phyloP scores from a whole-genome alignment of 1,140 invertebrate species.

The Bicyclus anynana region DNA sequence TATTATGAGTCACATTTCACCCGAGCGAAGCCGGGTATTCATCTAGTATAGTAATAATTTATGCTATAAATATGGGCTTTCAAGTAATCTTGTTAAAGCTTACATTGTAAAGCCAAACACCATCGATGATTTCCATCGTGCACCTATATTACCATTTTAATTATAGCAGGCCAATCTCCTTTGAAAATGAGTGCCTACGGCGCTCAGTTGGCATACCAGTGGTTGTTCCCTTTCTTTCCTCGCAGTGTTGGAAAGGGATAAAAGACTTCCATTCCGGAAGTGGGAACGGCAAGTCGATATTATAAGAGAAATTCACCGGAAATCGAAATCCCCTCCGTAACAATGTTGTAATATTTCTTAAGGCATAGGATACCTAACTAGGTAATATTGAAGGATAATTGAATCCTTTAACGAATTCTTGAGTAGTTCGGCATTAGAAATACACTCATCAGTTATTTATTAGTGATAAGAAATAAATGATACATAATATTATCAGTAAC shows the following conservation, averaged over 20 bases:
- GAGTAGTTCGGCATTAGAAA: too few species aligned
- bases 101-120: too few species aligned
- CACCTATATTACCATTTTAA: slow-evolving; percentile 1
- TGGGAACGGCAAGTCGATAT: slow-evolving; percentile 36
- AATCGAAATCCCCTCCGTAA: slow-evolving; percentile 31
- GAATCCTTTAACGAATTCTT: too few species aligned
- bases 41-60: too few species aligned
- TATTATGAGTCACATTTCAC: too few species aligned
- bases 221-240: slow-evolving; percentile 15
- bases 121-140: not conserved
- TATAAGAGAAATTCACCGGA: slow-evolving; percentile 37
- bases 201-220: slow-evolving; percentile 9
- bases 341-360: not conserved
- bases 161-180: slow-evolving; percentile 17
- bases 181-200: slow-evolving; percentile 20
- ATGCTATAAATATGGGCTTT: too few species aligned
- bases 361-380: not conserved
- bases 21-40: too few species aligned
- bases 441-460: too few species aligned
- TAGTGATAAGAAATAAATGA: too few species aligned
- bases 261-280: slow-evolving; percentile 27
- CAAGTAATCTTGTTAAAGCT: too few species aligned
- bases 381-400: too few species aligned
- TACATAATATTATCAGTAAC: too few species aligned
- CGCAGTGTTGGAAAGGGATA: slow-evolving; percentile 18